These are phyloP conservation scores for Agrotis exclamationis DNA, from an alignment of 2,888 invertebrate species.

Conservation along the genomic window DNA sequence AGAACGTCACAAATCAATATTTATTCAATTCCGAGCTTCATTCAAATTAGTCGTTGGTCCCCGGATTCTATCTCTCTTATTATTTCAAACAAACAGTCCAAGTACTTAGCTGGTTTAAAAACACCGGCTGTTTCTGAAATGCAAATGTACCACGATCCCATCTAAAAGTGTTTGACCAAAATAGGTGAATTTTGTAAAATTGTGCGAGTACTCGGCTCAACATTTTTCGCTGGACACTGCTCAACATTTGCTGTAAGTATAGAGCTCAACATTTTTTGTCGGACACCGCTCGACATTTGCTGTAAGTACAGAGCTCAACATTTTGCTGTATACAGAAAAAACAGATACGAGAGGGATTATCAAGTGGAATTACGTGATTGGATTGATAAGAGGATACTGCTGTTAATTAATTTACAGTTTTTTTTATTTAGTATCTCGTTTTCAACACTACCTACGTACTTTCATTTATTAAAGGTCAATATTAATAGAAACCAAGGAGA, in stretches of 20 bases:
- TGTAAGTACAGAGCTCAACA: constrained; percentile 67
- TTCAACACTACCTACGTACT: neutral
- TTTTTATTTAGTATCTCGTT: neutral
- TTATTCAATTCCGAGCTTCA: constrained; percentile 41
- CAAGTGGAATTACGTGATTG: constrained; percentile 49
- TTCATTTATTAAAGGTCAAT: constrained; percentile 1
- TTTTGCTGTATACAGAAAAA: constrained; percentile 43
- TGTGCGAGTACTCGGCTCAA: constrained; percentile 67
- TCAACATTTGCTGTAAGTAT: constrained; percentile 57
- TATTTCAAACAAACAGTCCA: constrained; percentile 47
- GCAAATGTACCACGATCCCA: constrained; percentile 38
- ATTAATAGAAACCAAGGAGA: neutral
- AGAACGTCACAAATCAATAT: constrained; percentile 41
- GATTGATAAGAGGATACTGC: constrained; percentile 52
- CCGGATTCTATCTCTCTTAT: constrained; percentile 33
- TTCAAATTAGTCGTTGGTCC: constrained; percentile 22
- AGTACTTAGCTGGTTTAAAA: constrained; percentile 43
- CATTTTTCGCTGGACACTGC: constrained; percentile 59
- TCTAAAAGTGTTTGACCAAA: constrained; percentile 60
- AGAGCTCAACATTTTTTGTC: constrained; percentile 63
- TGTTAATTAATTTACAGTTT: constrained; percentile 33
- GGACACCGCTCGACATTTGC: constrained; percentile 42
- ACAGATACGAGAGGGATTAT: constrained; percentile 57
- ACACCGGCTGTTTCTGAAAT: constrained; percentile 51
- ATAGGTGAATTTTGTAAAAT: constrained; percentile 66